Evolutionary conservation across 1,140 invertebrate genomes (phyloP), one percentile per base, ranked within the genome.

Genomic region (Stratiolaelaps scimitus): DNA sequence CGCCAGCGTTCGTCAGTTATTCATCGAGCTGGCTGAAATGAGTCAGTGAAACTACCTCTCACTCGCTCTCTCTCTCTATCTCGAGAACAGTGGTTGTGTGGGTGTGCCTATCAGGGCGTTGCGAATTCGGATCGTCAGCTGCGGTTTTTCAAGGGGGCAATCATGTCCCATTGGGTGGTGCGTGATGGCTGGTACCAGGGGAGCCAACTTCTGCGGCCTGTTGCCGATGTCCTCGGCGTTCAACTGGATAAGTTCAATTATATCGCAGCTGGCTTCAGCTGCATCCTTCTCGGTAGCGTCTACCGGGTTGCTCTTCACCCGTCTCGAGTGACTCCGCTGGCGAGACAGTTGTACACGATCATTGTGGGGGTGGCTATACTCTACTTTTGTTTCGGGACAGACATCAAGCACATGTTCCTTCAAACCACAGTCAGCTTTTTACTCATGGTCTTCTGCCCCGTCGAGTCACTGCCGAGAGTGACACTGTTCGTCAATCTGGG

Each of bases 41-140:
- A n/a, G n/a, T n/a, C n/a, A 7, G 44, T 69, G 65, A n/a, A 29
- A 17, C 43, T 68, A 7, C 29, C 44, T 28, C 26, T 64, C 47
- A 20, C 34, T 30, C 64, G 13, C 44, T n/a, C 44, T 30, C 20
- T 43, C 67, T 19, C 34, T 28, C 2, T 4, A 5, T 34, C 17
- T 64, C 13, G 30, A 26, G n/a, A 46, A 43, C 43, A 17, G 47
- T 65, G 30, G 34, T n/a, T n/a, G n/a, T n/a, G n/a, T n/a, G n/a
- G n/a, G 34, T 10, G 34, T 40, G 34, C 34, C 34, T 40, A 40
- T 40, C 34, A 6, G 34, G 34, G 10, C 10, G 4, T 40, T 40
- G 34, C 4, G 34, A 40, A 4, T 40, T 40, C 34, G 34, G 34
- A 10, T 10, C 34, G 34, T 10, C 10, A 40, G n/a, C n/a, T n/a